A percentile compares a stretch with the other conserved stretches of the same genome.
These are phyloP conservation scores for Diabrotica balteata DNA, from an alignment of 2,888 invertebrate species.

Conservation along the genomic window DNA sequence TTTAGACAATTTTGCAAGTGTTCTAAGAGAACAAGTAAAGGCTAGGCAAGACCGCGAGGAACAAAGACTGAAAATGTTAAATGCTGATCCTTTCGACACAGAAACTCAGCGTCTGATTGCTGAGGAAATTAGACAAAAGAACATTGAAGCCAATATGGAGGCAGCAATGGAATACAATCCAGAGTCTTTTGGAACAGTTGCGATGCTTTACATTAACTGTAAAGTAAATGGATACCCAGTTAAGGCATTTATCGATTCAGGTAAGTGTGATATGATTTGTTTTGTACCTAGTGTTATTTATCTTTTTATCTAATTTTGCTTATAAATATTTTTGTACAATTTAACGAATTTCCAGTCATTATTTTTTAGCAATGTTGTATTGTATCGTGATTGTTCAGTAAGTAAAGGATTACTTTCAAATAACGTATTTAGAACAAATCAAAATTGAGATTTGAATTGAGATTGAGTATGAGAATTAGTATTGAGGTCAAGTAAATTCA, in stretches of 20 bases:
- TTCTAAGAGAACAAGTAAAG: conserved; percentile 82
- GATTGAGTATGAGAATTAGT: too few relatives aligned
- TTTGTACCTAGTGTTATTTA: too few relatives aligned
- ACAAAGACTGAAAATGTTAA: conserved; percentile 85
- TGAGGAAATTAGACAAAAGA: conserved; percentile 93
- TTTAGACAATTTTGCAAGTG: conserved; percentile 78
- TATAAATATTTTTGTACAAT: too few relatives aligned
- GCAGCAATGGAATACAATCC: conserved; percentile 99
- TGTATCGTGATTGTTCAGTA: too few relatives aligned
- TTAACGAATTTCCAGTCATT: too few relatives aligned
- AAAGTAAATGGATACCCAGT: conserved; percentile 96
- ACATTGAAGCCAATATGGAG: conserved; percentile 98
- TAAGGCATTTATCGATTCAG: conserved; percentile 98
- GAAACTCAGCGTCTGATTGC: conserved; percentile 95
- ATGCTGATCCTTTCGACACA: conserved; percentile 94
- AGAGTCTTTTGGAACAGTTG: conserved; percentile 96
- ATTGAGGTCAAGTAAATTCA: too few relatives aligned
- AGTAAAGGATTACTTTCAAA: too few relatives aligned
- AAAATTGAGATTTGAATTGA: too few relatives aligned
- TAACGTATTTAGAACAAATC: too few relatives aligned
- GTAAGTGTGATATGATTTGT: conserved; percentile 37
- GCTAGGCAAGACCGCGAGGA: conserved; percentile 83
- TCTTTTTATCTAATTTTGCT: too few relatives aligned
- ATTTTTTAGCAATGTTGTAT: too few relatives aligned
- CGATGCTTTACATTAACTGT: conserved; percentile 97